Percentiles rank a stretch among this genome's conserved stretches.
phyloP scores from a whole-genome alignment of 2,888 invertebrate species.

The Danaus chrysippus region DNA sequence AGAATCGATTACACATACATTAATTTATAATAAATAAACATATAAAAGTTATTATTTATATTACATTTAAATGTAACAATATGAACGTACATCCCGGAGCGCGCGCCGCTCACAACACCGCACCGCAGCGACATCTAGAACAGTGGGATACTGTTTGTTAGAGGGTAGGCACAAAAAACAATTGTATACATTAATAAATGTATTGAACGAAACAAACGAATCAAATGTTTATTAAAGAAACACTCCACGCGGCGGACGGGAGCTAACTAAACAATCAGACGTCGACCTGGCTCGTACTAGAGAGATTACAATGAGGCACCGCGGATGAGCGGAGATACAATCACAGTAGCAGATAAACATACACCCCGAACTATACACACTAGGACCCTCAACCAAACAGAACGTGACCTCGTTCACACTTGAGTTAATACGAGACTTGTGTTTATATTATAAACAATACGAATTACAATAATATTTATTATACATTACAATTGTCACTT shows the following conservation, averaged over 20 bases:
- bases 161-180: not conserved
- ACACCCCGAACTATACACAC: constrained; percentile 28
- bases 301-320: not conserved
- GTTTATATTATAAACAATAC: not conserved
- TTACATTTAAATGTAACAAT: constrained; percentile 21
- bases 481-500: too few relatives aligned
- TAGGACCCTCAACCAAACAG: constrained; percentile 9
- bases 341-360: constrained; percentile 29
- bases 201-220: not conserved
- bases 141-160: constrained; percentile 19
- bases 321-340: constrained; percentile 13
- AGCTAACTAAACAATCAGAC: not conserved
- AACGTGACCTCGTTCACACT: not conserved
- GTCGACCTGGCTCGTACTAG: not conserved
- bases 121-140: constrained; percentile 20
- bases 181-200: not conserved
- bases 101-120: constrained; percentile 8
- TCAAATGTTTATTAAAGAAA: not conserved
- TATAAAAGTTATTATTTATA: not conserved
- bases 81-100: constrained; percentile 8
- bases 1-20: too few relatives aligned
- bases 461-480: too few relatives aligned
- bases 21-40: not conserved
- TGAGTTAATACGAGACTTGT: not conserved
- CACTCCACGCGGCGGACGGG: not conserved